Conservation (phyloP, 2,888 invertebrate genomes). For the Nephrotoma appendiculata region DNA sequence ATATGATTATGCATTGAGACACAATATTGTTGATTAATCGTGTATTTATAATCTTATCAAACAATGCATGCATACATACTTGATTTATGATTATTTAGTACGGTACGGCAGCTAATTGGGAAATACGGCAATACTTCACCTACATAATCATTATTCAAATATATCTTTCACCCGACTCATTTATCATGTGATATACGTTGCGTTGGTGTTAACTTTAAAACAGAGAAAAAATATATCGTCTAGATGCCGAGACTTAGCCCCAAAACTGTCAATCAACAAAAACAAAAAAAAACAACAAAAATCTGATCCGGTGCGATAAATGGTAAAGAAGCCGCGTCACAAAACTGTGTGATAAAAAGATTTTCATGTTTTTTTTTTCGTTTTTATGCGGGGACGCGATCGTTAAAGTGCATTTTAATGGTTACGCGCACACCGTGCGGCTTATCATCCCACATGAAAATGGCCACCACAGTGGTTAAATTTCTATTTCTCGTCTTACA, state of each 20-base stretch:
- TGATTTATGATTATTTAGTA: background rate
- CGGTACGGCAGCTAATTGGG: background rate
- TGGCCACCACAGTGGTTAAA: background rate
- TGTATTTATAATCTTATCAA: background rate
- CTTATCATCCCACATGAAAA: background rate
- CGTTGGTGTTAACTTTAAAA: background rate
- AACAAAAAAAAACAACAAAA: background rate
- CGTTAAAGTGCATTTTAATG: background rate
- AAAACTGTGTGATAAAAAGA: too few relatives aligned
- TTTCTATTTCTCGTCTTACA: background rate
- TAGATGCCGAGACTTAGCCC: background rate
- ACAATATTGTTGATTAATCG: background rate
- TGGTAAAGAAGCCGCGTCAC: background rate
- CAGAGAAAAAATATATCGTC: background rate
- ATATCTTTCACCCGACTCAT: background rate
- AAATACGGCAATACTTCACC: background rate
- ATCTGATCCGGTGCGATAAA: background rate
- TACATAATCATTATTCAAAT: background rate
- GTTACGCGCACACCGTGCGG: background rate
- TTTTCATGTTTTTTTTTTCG: background rate
- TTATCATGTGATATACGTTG: background rate
- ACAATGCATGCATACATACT: background rate
- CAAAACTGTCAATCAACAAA: background rate
- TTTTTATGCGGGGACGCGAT: background rate
- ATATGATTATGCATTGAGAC: background rate